Evolutionary conservation across 2,113 vertebrate species (phyloP), one percentile per base, ranked within the genome.

Genomic region (Chamaetylas fuelleborni): DNA sequence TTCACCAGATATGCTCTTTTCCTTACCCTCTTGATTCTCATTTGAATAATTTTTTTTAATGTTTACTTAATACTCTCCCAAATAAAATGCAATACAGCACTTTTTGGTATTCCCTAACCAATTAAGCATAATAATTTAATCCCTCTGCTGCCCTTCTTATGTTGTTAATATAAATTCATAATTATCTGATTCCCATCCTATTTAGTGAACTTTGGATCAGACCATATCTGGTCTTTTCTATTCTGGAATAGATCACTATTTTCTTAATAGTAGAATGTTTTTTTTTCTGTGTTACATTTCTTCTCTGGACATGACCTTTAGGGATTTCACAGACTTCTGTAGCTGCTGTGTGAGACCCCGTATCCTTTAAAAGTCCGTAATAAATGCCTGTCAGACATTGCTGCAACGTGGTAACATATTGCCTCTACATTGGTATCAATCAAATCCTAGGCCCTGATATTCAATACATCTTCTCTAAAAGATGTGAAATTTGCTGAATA

Each of bases 401-500:
- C 81, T 88, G 92, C 64, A 94, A 89, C 45, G 81, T 42, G 86
- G 82, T 98, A 97, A 97, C 54, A 48, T 97, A 97, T 96, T 96
- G 88, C 81, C 36, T 91, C 73, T 90, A 89, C 66, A 57, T 7
- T 90, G 65, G 80, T 92, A 97, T 98, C 98, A 98, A 97, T 97
- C 96, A 97, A 86, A 94, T 93, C 71, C 50, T 85, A 92, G 65
- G 58, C 56, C 33, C 64, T 79, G 38, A 91, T 73, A 95, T 93
- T 97, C 96, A 97, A 96, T 97, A 94, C 1, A 2, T 96, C 88
- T 96, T 96, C 78, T 95, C 24, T 36, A 97, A 97, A 95, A 85
- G 56, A 96, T 84, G 79, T 92, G 89, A 97, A 97, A 96, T 80
- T 92, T 97, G 84, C 58, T 73, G 95, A 96, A 98, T 97, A 97